Base-by-base conservation (phyloP, 2,888 invertebrate genomes). In the Rotaria sp. region DNA sequence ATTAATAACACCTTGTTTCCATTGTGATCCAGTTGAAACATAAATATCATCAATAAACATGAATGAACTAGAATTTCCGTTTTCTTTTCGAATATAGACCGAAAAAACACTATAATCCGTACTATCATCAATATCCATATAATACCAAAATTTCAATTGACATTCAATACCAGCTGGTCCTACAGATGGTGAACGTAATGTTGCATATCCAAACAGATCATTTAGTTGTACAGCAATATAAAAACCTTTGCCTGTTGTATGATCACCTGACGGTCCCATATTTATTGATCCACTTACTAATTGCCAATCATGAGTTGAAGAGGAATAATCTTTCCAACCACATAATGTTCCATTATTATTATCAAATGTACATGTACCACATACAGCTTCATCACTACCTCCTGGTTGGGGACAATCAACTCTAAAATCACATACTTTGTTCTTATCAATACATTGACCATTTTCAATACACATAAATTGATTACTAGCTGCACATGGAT, bases 351-450 rank as follows among this genome's bases (percentile, higher is more conserved):
- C 67, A 45, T 80, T 41, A n/a, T 80, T 80, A 35, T 50, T 52
- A 26, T 90, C 89, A 89, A 90, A 90, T 50, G 87, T 88, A 88
- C 90, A 88, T 48, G 88, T 85, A 88, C 90, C 90, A 57, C 87
- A 87, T 24, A 57, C 84, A 38, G 75, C 85, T 75, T 87, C 87
- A 52, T 87, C 87, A 57, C 84, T 84, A 21, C 86, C 85, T 35
- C 67, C 87, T 87, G 88, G 88, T 52, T 87, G 87, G 87, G 88
- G 88, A 55, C 88, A 88, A 86, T 88, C 87, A 38, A 85, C 41
- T 50, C 88, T 88, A 84, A 88, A 88, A 45, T 88, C 88, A 67
- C 89, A 89, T 75, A 86, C 86, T 55, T 85, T 85, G 1, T 5
- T n/a, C 10, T 24, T 41, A 30, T 75, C 75, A 35, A 86, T 75